These are phyloP conservation scores for Aramus guarauna DNA, from an alignment of 2,113 vertebrate genomes.

Conservation along the genomic window DNA sequence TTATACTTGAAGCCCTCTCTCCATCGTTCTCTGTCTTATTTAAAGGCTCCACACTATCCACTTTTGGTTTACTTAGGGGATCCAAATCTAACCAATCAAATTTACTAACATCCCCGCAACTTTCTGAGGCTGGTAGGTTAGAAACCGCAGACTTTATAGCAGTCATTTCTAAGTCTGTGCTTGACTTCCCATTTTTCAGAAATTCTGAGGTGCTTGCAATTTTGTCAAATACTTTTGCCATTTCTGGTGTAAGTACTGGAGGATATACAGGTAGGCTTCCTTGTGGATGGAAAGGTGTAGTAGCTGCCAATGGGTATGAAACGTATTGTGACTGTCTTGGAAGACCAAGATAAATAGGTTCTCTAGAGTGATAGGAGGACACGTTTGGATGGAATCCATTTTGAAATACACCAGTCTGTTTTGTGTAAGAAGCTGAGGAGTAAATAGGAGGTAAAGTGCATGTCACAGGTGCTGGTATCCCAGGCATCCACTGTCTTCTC, in stretches of 20 bases:
- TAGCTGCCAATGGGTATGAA: slow-evolving; percentile 81
- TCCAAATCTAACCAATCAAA: slow-evolving; percentile 97
- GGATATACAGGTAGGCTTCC: slow-evolving; percentile 69
- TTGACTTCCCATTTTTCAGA: slow-evolving; percentile 87
- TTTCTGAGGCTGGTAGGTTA: slow-evolving; percentile 68
- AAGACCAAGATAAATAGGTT: slow-evolving; percentile 78
- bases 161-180: slow-evolving; percentile 76
- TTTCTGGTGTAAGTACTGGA: slow-evolving; percentile 83
- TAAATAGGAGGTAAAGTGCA: slow-evolving; percentile 79
- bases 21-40: slow-evolving; percentile 21
- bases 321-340: slow-evolving; percentile 79
- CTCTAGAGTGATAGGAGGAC: slow-evolving; percentile 71
- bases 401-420: slow-evolving; percentile 85
- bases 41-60: slow-evolving; percentile 76
- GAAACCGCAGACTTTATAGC: slow-evolving; percentile 70
- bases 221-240: slow-evolving; percentile 95
- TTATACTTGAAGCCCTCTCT: slow-evolving; percentile 27
- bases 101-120: slow-evolving; percentile 76
- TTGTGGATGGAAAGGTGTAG: slow-evolving; percentile 76
- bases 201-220: slow-evolving; percentile 96
- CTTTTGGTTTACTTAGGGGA: slow-evolving; percentile 87
- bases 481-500: slow-evolving; percentile 81
- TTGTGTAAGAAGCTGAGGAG: slow-evolving; percentile 79
- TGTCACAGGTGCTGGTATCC: slow-evolving; percentile 74
- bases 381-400: slow-evolving; percentile 85